These are phyloP conservation scores for Folsomia candida DNA, from an alignment of 2,888 invertebrate species.

Conservation along the genomic window DNA sequence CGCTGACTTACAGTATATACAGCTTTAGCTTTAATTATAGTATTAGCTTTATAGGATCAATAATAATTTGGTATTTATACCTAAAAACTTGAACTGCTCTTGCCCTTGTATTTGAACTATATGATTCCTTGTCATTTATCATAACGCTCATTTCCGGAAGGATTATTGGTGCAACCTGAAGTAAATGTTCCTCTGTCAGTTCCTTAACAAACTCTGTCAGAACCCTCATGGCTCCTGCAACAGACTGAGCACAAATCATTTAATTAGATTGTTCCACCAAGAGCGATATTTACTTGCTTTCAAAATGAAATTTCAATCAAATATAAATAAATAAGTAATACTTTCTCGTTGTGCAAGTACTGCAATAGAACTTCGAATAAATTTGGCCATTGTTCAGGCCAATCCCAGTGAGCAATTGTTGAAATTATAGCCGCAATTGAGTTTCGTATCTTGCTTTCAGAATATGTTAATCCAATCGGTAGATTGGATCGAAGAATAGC, in stretches of 20 bases:
- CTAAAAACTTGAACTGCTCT: constrained; percentile 66
- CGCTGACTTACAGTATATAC: no score
- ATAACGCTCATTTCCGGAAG: constrained; percentile 69
- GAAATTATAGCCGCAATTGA: constrained; percentile 67
- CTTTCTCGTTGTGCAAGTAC: constrained; percentile 62
- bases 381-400: constrained; percentile 70
- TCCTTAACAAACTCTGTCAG: constrained; percentile 68
- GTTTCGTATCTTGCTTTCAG: constrained; percentile 62
- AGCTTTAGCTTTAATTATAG: neutral
- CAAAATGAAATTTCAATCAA: neutral
- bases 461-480: constrained; percentile 65
- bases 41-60: constrained; percentile 1
- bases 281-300: constrained; percentile 8
- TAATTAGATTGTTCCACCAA: neutral
- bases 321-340: constrained; percentile 44
- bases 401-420: constrained; percentile 69
- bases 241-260: constrained; percentile 53
- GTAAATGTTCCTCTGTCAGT: constrained; percentile 64
- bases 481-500: constrained; percentile 64
- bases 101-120: constrained; percentile 62
- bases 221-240: constrained; percentile 71
- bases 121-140: constrained; percentile 63
- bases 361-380: constrained; percentile 67
- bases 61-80: no score
- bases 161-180: constrained; percentile 66